Conservation (phyloP, 1,140 invertebrate species). For the Pachypsylla venusta region DNA sequence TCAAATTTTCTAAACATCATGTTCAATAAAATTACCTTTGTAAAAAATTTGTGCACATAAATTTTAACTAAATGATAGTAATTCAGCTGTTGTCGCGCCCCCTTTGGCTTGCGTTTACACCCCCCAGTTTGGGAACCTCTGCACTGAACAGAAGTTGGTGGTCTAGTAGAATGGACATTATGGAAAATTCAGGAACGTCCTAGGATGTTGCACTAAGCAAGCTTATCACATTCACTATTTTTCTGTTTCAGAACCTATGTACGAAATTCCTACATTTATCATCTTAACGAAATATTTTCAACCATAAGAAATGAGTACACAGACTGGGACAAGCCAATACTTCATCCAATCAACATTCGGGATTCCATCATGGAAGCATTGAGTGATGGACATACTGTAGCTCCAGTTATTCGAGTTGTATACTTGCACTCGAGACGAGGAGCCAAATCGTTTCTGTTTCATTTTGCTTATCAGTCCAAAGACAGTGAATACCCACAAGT, state of each 20-base stretch:
- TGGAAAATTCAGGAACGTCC: too few species aligned
- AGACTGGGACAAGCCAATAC: slow-evolving; percentile 73
- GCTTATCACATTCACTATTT: too few species aligned
- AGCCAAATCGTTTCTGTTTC: slow-evolving; percentile 56
- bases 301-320: slow-evolving; percentile 85
- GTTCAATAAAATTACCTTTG: too few species aligned
- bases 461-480: slow-evolving; percentile 64
- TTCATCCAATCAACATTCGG: slow-evolving; percentile 65
- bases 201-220: too few species aligned
- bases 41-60: too few species aligned
- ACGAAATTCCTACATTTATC: slow-evolving; percentile 71
- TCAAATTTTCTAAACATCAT: too few species aligned
- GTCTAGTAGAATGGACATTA: too few species aligned
- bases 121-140: too few species aligned
- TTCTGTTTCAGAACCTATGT: slow-evolving; percentile 52
- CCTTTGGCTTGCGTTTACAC: too few species aligned
- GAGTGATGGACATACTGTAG: slow-evolving; percentile 64
- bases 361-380: slow-evolving; percentile 77
- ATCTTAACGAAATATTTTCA: slow-evolving; percentile 81
- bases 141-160: too few species aligned
- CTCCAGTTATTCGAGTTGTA: slow-evolving; percentile 49
- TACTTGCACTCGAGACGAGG: slow-evolving; percentile 52
- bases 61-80: too few species aligned
- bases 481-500: slow-evolving; percentile 58
- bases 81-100: too few species aligned